Evolutionary conservation across 2,797 vertebrate genomes (phyloP).

Genomic region (Liparis tanakae): DNA sequence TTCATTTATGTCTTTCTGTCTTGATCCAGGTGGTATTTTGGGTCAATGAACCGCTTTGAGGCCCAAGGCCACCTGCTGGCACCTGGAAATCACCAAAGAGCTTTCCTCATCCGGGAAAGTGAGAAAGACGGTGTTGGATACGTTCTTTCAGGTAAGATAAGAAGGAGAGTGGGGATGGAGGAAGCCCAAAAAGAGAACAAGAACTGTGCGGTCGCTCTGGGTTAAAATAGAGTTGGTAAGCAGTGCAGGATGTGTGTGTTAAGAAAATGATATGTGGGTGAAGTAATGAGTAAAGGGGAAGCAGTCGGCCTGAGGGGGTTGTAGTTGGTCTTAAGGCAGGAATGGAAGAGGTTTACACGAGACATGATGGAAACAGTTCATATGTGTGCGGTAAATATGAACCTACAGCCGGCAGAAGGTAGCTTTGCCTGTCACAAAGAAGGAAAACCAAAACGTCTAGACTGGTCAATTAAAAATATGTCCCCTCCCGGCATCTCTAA

Average conservation of each 20-base stretch:
- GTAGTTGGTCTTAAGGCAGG: background rate
- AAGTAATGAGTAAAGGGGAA: background rate
- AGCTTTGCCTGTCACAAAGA: background rate
- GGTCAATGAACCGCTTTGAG: conserved; percentile 82
- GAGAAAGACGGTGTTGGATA: conserved; percentile 76
- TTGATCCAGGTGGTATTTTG: conserved; percentile 85
- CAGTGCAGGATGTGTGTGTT: background rate
- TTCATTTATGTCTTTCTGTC: background rate
- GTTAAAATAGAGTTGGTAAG: background rate
- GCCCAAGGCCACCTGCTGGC: conserved; percentile 77
- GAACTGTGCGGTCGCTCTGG: background rate
- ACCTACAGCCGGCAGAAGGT: background rate
- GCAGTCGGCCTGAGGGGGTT: background rate
- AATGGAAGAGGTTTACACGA: background rate
- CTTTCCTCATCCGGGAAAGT: conserved; percentile 85
- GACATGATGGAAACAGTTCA: background rate
- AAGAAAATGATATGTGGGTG: background rate
- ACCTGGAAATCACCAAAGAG: conserved; percentile 59
- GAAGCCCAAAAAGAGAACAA: background rate
- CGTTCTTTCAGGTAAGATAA: conserved; percentile 82
- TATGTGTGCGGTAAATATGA: background rate
- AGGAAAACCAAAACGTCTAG: background rate
- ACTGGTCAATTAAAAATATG: background rate
- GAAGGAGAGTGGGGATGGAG: fast-evolving
- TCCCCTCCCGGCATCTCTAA: background rate